phyloP scores from a whole-genome alignment of 2,113 vertebrate species.

The Sarotherodon lohbergeri region DNA sequence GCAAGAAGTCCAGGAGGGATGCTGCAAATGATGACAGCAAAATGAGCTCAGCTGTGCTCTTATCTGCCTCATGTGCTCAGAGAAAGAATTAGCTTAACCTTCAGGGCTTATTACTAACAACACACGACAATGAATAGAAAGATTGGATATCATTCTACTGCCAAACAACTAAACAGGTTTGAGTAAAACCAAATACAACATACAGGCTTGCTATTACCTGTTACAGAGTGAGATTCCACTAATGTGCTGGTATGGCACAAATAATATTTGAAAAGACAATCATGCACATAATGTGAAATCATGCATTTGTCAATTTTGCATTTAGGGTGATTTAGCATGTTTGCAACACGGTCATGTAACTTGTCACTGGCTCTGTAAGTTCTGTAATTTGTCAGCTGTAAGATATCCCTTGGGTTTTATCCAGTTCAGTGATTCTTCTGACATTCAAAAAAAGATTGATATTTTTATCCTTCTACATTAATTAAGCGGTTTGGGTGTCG shows the following conservation, averaged over 20 bases:
- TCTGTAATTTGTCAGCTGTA: neutral
- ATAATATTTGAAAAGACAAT: neutral
- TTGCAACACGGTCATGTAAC: neutral
- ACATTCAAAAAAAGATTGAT: neutral
- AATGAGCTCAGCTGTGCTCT: neutral
- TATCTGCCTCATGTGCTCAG: neutral
- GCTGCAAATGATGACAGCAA: neutral
- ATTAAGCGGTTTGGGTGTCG: neutral
- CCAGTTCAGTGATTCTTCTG: neutral
- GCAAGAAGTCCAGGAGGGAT: neutral
- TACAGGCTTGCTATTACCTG: neutral
- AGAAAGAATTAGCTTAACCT: neutral
- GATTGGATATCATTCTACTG: neutral
- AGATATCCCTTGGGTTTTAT: neutral
- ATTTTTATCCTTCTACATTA: neutral
- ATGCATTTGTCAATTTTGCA: neutral
- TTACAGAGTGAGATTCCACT: neutral
- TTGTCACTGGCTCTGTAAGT: neutral
- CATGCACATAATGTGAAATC: neutral
- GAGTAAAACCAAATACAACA: neutral
- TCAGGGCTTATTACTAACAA: neutral
- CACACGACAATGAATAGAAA: neutral
- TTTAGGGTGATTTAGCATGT: neutral
- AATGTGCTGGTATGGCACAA: neutral
- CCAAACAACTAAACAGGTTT: neutral